Base-by-base conservation (phyloP, 2,888 invertebrate species). In the Myopa testacea region DNA sequence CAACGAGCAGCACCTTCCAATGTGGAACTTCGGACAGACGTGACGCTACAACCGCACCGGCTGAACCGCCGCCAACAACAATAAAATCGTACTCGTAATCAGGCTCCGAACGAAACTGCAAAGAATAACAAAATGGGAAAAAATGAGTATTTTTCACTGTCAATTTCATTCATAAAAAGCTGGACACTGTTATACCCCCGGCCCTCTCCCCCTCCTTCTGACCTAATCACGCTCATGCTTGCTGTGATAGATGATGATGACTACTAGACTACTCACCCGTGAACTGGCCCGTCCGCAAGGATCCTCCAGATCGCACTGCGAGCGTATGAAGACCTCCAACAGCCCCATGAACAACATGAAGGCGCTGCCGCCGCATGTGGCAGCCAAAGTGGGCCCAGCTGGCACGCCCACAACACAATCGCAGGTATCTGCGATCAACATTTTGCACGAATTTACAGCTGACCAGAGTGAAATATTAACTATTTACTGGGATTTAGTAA, bases 261-360 rank as follows among this genome's bases (percentile, higher is more conserved):
- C 16, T n/a, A 55, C 10, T 16, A 16, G 55, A 55, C 5, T 55
- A 81, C 86, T 85, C 83, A 89, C 88, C 84, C 87, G 81, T 84
- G 92, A 90, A 89, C 92, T 91, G 58, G 95, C 93, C 75, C 95
- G 91, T 16, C 95, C 94, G 85, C 96, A 96, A 1, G 96, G 96
- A 89, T 96, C 96, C 85, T 96, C 96, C 81, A 96, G 90, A 87
- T 96, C 96, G 86, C 96, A 96, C 87, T 96, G 96, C 81, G 95
- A 95, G 75, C 95, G 90, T 77, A 96, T 91, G 88, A 96, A 96
- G 8, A 96, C 96, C 86, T 96, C 96, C 67, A 96, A 91, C 4
- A 96, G 91, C 1, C 96, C 95, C 96, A 96, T 96, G 90, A 96
- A 96, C 67, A 96, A 92, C 95, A 96, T 95, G 88, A 94, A 96